A percentile compares a stretch with the other conserved stretches of the same genome.
Conservation (phyloP, 1,140 invertebrate genomes). For the Neodiprion virginianus region DNA sequence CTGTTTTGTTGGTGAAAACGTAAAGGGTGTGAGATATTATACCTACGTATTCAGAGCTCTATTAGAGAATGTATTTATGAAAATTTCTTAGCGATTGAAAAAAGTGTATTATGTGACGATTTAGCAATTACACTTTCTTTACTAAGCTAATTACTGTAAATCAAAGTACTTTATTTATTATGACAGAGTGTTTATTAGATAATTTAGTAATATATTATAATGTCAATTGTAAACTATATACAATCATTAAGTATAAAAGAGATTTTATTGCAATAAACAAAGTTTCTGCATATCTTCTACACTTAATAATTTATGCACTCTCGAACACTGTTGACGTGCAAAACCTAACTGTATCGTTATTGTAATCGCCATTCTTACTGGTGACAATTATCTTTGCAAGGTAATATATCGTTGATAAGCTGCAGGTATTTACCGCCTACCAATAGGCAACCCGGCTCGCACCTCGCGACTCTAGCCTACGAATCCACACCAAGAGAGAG, state of each 20-base stretch:
- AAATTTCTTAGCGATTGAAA: not conserved
- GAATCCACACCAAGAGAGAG: too few relatives aligned
- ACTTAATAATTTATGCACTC: too few relatives aligned
- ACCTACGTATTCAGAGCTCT: not conserved
- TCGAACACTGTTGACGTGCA: too few relatives aligned
- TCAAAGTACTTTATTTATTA: not conserved
- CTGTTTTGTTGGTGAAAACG: too few relatives aligned
- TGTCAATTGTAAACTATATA: constrained; percentile 8
- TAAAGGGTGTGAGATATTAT: not conserved
- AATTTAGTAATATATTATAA: not conserved
- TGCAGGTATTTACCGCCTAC: too few relatives aligned
- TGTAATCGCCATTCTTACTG: too few relatives aligned
- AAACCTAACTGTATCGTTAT: too few relatives aligned
- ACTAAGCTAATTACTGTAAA: not conserved
- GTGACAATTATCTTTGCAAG: too few relatives aligned
- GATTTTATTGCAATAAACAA: constrained; percentile 6
- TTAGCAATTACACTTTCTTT: not conserved
- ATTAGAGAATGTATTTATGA: constrained; percentile 4
- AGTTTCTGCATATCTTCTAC: not conserved
- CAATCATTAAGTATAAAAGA: constrained; percentile 6
- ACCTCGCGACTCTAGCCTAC: too few relatives aligned
- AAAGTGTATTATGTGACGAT: constrained; percentile 1
- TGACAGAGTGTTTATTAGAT: constrained; percentile 2
- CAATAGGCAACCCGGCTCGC: too few relatives aligned
- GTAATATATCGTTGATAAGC: too few relatives aligned